Conservation (phyloP, 2,888 invertebrate species). For the Bellardia bayeri region DNA sequence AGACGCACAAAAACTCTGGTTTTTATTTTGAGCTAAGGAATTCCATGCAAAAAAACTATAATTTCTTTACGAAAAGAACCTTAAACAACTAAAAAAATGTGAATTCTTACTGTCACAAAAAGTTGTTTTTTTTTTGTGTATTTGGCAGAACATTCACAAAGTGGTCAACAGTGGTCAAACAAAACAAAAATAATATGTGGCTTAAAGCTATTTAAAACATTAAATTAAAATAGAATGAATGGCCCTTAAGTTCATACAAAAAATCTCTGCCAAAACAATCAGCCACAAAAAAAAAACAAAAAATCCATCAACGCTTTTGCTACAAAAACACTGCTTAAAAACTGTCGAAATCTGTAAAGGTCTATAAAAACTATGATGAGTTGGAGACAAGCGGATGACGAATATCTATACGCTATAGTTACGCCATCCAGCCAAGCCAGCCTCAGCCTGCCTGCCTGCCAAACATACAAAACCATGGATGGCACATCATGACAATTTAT, state of each 20-base stretch:
- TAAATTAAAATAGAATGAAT: conserved; percentile 73
- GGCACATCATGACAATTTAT: conserved; percentile 69
- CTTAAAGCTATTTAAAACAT: conserved; percentile 71
- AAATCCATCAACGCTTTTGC: conserved; percentile 69
- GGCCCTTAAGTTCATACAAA: conserved; percentile 28
- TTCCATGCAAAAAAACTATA: conserved; percentile 50
- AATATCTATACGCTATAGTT: conserved; percentile 78
- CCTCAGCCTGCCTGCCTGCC: too few species aligned
- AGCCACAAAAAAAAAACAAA: conserved; percentile 23
- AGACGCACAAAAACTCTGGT: conserved; percentile 63
- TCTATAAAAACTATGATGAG: conserved; percentile 77
- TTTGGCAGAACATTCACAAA: conserved; percentile 17
- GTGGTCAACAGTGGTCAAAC: conserved; percentile 28
- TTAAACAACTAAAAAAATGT: conserved; percentile 49
- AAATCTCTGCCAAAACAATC: conserved; percentile 32
- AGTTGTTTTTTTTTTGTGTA: conserved; percentile 22
- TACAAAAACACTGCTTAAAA: conserved; percentile 64
- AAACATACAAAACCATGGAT: conserved; percentile 30
- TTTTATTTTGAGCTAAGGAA: conserved; percentile 25
- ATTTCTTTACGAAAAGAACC: conserved; percentile 42
- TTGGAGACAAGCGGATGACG: conserved; percentile 81
- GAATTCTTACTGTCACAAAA: conserved; percentile 61
- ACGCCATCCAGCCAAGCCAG: conserved; percentile 36
- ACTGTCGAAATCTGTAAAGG: conserved; percentile 74
- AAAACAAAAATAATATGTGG: conserved; percentile 37